Evolutionary conservation across 2,888 invertebrate species (phyloP).

Genomic region (Pandemis cinnamomeana): DNA sequence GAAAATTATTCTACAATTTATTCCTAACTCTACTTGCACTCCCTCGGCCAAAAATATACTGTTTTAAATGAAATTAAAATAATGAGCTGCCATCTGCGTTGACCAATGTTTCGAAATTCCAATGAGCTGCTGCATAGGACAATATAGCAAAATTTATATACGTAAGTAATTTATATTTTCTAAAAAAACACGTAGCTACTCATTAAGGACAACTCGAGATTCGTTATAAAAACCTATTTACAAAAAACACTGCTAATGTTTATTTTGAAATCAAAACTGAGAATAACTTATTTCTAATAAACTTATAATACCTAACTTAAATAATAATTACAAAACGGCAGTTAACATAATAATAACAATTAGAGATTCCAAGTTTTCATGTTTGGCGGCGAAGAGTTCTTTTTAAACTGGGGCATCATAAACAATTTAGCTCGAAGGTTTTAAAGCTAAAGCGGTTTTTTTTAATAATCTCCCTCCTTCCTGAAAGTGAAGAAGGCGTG

Average conservation of each 20-base stretch:
- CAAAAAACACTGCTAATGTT: constrained; percentile 18
- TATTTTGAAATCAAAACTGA: constrained; percentile 7
- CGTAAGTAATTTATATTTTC: background rate
- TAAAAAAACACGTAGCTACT: constrained; percentile 32
- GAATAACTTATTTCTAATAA: constrained; percentile 7
- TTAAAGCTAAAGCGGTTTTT: constrained; percentile 10
- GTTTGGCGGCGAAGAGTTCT: constrained; percentile 10
- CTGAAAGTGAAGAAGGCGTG: constrained; percentile 86
- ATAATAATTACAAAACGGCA: constrained; percentile 18
- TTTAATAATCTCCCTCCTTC: constrained; percentile 80
- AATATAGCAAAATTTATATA: constrained; percentile 41
- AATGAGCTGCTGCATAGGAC: constrained; percentile 52
- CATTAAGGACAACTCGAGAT: constrained; percentile 33
- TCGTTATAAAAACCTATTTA: constrained; percentile 24
- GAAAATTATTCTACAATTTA: constrained; percentile 16
- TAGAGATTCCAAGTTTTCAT: constrained; percentile 21
- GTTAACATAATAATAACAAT: constrained; percentile 23
- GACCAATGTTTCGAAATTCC: constrained; percentile 17
- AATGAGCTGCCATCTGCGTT: constrained; percentile 6
- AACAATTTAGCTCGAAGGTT: constrained; percentile 17
- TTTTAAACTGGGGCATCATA: constrained; percentile 2
- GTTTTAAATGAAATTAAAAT: constrained; percentile 22
- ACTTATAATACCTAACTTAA: background rate
- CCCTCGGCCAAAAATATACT: constrained; percentile 52
- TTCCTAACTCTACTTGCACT: constrained; percentile 52